Percentiles rank a stretch among this genome's conserved stretches.
Evolutionary conservation across 2,888 invertebrate genomes (phyloP).

Genomic region (Drepanosiphum platanoidis): DNA sequence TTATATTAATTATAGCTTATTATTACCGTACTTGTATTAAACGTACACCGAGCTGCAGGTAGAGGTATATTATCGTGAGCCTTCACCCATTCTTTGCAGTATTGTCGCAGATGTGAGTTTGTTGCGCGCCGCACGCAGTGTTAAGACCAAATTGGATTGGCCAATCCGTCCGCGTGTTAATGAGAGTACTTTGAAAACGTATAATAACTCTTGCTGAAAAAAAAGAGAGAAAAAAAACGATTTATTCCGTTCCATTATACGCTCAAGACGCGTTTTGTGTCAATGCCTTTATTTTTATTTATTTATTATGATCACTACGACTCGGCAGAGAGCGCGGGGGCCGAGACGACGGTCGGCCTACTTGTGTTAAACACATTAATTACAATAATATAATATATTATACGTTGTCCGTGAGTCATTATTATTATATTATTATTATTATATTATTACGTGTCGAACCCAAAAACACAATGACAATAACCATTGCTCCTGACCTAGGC

Average conservation of each 20-base stretch:
- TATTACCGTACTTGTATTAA: too few relatives aligned
- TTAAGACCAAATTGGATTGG: slow-evolving; percentile 11
- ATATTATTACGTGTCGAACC: background rate
- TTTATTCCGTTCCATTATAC: slow-evolving; percentile 15
- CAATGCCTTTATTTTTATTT: background rate
- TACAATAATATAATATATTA: background rate
- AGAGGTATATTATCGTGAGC: background rate
- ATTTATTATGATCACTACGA: slow-evolving; percentile 6
- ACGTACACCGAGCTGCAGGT: too few relatives aligned
- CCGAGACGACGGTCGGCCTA: slow-evolving; percentile 7
- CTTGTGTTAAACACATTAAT: background rate
- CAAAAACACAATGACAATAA: background rate
- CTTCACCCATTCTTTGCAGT: background rate
- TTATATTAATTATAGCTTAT: too few relatives aligned
- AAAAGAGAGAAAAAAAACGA: too few relatives aligned
- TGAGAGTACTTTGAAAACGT: slow-evolving; percentile 25
- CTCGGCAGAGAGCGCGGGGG: too few relatives aligned
- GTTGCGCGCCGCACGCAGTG: background rate
- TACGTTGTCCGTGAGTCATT: background rate
- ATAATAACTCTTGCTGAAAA: slow-evolving; percentile 2
- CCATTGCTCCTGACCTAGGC: slow-evolving; percentile 29
- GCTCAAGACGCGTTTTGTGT: slow-evolving; percentile 19
- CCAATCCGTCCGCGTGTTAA: slow-evolving; percentile 5
- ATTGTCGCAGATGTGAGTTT: background rate
- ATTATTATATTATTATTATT: background rate